phyloP scores from a whole-genome alignment of 2,797 vertebrate species.

The Gymnoscopelus microlampas region DNA sequence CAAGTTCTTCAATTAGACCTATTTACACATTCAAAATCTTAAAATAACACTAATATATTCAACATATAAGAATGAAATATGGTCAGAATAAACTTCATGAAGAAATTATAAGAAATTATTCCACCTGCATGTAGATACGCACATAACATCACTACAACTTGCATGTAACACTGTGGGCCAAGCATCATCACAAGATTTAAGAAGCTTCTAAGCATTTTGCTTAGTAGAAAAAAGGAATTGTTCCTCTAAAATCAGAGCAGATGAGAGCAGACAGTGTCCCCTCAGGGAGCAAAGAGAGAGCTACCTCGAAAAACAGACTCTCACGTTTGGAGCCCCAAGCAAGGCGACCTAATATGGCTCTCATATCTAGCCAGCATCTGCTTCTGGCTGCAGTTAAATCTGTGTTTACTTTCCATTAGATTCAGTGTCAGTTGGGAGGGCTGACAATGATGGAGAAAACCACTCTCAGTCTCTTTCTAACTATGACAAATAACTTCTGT shows the following conservation, averaged over 20 bases:
- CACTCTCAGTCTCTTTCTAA: slow-evolving; percentile 6
- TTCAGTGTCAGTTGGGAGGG: slow-evolving; percentile 60
- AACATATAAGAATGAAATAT: too few relatives aligned
- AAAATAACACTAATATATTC: too few relatives aligned
- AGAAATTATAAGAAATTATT: too few relatives aligned
- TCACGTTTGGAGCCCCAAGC: slow-evolving; percentile 40
- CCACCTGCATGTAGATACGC: background rate
- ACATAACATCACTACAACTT: background rate
- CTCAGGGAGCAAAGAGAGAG: slow-evolving; percentile 43
- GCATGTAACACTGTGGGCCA: background rate
- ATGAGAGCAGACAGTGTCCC: slow-evolving; percentile 34
- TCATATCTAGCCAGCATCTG: slow-evolving; percentile 52
- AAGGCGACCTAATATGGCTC: slow-evolving; percentile 57
- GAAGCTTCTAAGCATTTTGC: slow-evolving; percentile 34
- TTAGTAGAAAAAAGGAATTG: slow-evolving; percentile 24
- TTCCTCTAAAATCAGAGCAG: slow-evolving; percentile 32
- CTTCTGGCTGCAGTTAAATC: slow-evolving; percentile 43
- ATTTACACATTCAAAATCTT: too few relatives aligned
- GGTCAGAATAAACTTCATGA: too few relatives aligned
- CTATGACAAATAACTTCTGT: slow-evolving; percentile 33
- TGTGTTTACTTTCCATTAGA: slow-evolving; percentile 65
- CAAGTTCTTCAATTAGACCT: too few relatives aligned
- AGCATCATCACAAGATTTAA: slow-evolving; percentile 6
- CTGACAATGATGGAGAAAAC: slow-evolving; percentile 51
- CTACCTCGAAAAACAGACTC: slow-evolving; percentile 47